Evolutionary conservation across 1,140 invertebrate species (phyloP).

Genomic region (Caenorhabditis briggsae): DNA sequence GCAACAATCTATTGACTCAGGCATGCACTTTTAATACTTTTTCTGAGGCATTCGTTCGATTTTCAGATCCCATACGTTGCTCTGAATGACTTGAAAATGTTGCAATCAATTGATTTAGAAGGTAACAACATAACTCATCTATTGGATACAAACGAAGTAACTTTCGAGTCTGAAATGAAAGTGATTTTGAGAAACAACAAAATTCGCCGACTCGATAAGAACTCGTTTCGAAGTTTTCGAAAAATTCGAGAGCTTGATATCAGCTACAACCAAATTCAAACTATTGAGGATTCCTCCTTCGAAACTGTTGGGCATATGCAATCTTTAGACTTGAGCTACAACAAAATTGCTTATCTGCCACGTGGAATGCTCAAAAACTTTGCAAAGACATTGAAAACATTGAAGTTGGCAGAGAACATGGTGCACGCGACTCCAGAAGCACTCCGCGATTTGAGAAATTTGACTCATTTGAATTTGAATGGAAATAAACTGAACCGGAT

Average conservation of each 20-base stretch:
- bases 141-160: conserved; percentile 61
- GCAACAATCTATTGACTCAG: conserved; percentile 61
- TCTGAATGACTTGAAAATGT: conserved; percentile 55
- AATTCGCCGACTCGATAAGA: conserved; percentile 52
- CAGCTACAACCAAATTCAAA: conserved; percentile 63
- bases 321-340: conserved; percentile 60
- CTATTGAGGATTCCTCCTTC: conserved; percentile 44
- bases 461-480: conserved; percentile 63
- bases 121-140: conserved; percentile 60
- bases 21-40: neutral
- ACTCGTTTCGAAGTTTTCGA: conserved; percentile 65
- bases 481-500: conserved; percentile 63
- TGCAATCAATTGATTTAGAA: conserved; percentile 62
- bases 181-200: conserved; percentile 62
- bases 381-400: conserved; percentile 59
- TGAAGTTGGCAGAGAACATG: conserved; percentile 61
- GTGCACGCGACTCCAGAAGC: conserved; percentile 61
- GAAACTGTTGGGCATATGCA: conserved; percentile 59
- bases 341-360: conserved; percentile 58
- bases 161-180: conserved; percentile 60
- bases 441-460: conserved; percentile 55
- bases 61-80: conserved; percentile 64
- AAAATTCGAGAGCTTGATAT: conserved; percentile 61
- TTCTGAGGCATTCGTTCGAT: neutral
- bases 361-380: conserved; percentile 63